Evolutionary conservation across 2,797 vertebrate species (phyloP), one percentile per base, ranked within the genome.

Genomic region (Gallinago nigripennis): DNA sequence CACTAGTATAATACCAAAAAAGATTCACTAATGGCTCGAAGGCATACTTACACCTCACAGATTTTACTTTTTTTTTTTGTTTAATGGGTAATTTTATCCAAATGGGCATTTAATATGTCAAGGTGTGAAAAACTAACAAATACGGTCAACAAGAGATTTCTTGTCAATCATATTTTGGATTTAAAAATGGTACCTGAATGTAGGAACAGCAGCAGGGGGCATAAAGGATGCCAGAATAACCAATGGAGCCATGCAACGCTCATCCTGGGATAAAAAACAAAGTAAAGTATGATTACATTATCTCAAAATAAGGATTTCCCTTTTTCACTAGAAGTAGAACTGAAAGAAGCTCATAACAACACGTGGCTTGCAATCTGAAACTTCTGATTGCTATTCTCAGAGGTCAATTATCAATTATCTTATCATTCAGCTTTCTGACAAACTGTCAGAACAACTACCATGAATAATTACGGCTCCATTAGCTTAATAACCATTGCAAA

Each of bases 141-240:
- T 19, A 48, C 7, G 37, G 16, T 6, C 31, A 90, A n/a, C 2
- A 45, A 54, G 21, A 80, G 48, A 56, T 51, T 43, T 24, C 4
- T 41, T 27, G n/a, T 69, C 6, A 75, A 30, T 75, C 12, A 5
- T 16, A 53, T 56, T 88, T 56, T 81, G 66, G 19, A 41, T 82
- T 85, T 75, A 27, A 66, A 85, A 96, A 91, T 39, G 50, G 9
- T 97, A 99, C 99, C 99, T 99, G 98, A 99, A 99, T 8, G 98
- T 97, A 75, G 98, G 98, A 90, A 99, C 96, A 20, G 98, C 89
- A 43, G 98, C 95, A 27, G 98, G 97, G 4, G 99, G 98, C 98
- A 99, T 97, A 65, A 99, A 98, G 41, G 99, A 99, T 85, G 99
- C 98, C 84, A 99, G 95, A n/a, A 99, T 98, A 51, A 99, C 96